Evolutionary conservation across 2,113 vertebrate species (phyloP).

Genomic region (Boulengeromyrus knoepffleri): DNA sequence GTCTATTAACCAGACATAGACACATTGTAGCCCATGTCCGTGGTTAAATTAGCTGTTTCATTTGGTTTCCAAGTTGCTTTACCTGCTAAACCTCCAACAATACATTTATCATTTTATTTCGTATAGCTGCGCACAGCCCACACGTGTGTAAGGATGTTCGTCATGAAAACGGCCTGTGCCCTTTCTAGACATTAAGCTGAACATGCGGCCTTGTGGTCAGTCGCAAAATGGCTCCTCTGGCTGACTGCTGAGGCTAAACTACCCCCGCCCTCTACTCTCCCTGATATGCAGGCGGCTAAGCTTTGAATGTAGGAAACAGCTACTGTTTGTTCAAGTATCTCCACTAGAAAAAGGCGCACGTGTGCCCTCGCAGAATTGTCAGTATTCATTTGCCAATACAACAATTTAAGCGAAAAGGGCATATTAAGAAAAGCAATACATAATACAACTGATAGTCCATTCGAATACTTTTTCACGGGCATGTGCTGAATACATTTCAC

Average conservation of each 20-base stretch:
- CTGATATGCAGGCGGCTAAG: not conserved
- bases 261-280: not conserved
- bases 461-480: not conserved
- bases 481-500: not conserved
- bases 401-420: not conserved
- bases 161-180: slow-evolving; percentile 41
- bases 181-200: not conserved
- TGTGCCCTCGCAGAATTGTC: not conserved
- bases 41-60: not conserved
- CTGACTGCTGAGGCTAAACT: not conserved
- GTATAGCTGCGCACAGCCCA: not conserved
- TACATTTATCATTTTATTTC: not conserved
- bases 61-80: not conserved
- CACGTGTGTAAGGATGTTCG: not conserved
- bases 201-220: slow-evolving; percentile 14
- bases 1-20: not conserved
- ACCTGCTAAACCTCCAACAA: not conserved
- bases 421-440: not conserved
- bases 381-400: not conserved
- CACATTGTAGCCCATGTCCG: not conserved
- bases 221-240: slow-evolving; percentile 20
- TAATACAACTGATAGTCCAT: not conserved
- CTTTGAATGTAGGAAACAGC: not conserved
- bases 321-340: not conserved
- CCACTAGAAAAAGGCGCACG: not conserved